These are phyloP conservation scores for Nymphalis io DNA, from an alignment of 1,140 invertebrate genomes.

Conservation along the genomic window DNA sequence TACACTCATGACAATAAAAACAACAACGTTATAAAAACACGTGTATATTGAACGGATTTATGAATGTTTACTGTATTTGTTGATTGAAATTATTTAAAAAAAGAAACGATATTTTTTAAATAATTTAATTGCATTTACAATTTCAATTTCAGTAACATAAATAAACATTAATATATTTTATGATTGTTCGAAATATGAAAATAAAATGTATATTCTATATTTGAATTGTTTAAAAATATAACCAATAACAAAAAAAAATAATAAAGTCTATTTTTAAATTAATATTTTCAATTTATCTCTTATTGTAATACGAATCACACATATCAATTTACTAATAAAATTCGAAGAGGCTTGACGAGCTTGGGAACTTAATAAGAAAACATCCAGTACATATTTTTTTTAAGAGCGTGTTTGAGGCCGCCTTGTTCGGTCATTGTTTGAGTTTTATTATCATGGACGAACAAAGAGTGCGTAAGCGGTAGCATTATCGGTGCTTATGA, in stretches of 20 bases:
- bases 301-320: slow-evolving; percentile 24
- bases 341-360: slow-evolving; percentile 33
- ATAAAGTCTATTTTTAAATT: not conserved
- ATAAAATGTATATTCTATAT: too few species aligned
- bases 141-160: too few species aligned
- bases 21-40: slow-evolving; percentile 50
- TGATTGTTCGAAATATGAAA: too few species aligned
- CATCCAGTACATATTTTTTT: slow-evolving; percentile 63
- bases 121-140: too few species aligned
- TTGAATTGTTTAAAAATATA: not conserved
- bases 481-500: slow-evolving; percentile 75
- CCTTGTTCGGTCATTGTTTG: slow-evolving; percentile 70
- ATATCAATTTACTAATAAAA: slow-evolving; percentile 41
- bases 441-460: slow-evolving; percentile 69
- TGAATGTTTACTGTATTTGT: not conserved
- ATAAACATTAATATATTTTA: too few species aligned
- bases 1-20: slow-evolving; percentile 46
- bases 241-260: not conserved
- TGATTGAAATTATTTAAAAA: not conserved
- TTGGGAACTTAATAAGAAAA: slow-evolving; percentile 67
- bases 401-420: slow-evolving; percentile 52
- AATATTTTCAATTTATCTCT: not conserved
- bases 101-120: too few species aligned
- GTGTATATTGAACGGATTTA: slow-evolving; percentile 35
- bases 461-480: slow-evolving; percentile 77